phyloP scores from a whole-genome alignment of 2,888 invertebrate species.

The Mamestra brassicae region DNA sequence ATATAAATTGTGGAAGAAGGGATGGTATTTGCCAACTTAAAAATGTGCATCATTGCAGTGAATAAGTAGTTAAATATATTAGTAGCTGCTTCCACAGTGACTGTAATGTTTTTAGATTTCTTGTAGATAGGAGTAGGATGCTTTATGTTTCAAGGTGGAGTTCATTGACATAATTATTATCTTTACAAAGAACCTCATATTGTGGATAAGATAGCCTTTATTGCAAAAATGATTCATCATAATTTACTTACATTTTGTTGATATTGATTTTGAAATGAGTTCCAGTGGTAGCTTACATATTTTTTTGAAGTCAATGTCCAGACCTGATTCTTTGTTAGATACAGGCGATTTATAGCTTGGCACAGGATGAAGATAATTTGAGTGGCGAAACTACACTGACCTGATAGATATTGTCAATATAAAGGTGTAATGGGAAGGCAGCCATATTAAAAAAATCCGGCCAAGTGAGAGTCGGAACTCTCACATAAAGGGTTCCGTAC shows the following conservation, averaged over 20 bases:
- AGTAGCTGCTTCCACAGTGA: background rate
- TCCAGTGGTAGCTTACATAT: background rate
- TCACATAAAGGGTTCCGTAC: no score
- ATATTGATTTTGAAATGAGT: background rate
- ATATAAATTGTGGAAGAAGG: background rate
- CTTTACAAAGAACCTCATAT: constrained; percentile 14
- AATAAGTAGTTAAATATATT: background rate
- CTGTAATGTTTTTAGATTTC: background rate
- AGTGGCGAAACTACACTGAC: background rate
- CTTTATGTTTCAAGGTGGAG: constrained; percentile 14
- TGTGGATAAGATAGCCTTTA: constrained; percentile 19
- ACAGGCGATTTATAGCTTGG: background rate
- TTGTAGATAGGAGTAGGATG: background rate
- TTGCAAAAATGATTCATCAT: constrained; percentile 3
- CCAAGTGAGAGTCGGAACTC: no score
- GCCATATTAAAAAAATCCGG: no score
- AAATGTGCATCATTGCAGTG: background rate
- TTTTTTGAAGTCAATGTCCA: background rate
- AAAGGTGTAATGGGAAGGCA: no score
- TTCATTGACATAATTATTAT: constrained; percentile 21
- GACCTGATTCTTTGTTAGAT: background rate
- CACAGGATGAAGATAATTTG: background rate
- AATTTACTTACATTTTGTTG: background rate
- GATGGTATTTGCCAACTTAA: background rate
- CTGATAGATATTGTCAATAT: background rate